Evolutionary conservation across 1,140 invertebrate genomes (phyloP).

Genomic region (Andricus grossulariae): DNA sequence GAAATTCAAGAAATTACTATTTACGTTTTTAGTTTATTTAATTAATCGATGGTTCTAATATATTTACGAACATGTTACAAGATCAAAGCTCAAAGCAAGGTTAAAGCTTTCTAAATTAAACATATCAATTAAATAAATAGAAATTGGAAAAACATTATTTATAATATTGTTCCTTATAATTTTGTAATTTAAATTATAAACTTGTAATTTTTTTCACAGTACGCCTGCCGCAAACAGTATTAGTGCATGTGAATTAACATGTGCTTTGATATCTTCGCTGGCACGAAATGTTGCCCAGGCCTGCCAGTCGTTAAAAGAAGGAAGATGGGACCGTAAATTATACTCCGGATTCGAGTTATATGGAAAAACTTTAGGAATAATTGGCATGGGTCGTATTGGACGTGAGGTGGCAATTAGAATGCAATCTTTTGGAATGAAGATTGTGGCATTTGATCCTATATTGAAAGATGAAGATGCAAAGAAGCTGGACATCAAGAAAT

Average conservation of each 20-base stretch:
- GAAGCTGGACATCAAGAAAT: conserved; percentile 85
- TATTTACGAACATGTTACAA: no score
- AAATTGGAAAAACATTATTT: no score
- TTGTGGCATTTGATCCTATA: conserved; percentile 88
- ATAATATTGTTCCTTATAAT: no score
- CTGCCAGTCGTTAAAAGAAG: conserved; percentile 88
- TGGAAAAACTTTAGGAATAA: conserved; percentile 93
- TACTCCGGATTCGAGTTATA: conserved; percentile 93
- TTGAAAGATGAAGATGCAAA: conserved; percentile 85
- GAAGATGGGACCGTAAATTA: conserved; percentile 94
- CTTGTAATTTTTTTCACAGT: conserved; percentile 74
- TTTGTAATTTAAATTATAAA: no score
- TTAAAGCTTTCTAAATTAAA: no score
- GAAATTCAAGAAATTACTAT: no score
- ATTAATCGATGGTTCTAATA: no score
- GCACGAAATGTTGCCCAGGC: conserved; percentile 91
- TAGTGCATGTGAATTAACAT: conserved; percentile 97
- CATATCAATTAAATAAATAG: no score
- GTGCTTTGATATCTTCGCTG: conserved; percentile 89
- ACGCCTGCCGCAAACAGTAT: conserved; percentile 97
- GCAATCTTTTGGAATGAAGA: conserved; percentile 97
- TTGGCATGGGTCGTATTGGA: conserved; percentile 97
- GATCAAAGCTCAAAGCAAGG: no score
- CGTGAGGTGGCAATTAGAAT: conserved; percentile 94
- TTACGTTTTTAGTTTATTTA: no score